Evolutionary conservation across 2,888 invertebrate species (phyloP).

Genomic region (Drosophila demipolita): DNA sequence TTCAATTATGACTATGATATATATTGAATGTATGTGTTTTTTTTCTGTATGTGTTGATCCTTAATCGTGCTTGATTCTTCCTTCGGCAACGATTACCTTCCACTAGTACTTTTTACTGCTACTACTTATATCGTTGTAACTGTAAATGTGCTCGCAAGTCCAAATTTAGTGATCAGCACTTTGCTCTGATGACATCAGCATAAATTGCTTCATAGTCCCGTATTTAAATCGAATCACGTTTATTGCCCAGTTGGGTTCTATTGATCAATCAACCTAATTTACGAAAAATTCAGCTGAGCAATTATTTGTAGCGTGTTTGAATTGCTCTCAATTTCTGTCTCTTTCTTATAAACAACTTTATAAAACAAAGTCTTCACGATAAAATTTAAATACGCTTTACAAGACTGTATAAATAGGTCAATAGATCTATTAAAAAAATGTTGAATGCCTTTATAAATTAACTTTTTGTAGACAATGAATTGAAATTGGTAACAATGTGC

Average conservation of each 20-base stretch:
- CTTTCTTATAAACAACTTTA: background rate
- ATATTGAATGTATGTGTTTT: constrained; percentile 3
- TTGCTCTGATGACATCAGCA: background rate
- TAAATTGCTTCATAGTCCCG: background rate
- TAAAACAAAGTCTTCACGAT: background rate
- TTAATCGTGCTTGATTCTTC: constrained; percentile 26
- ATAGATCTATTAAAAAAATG: background rate
- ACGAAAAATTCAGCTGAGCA: background rate
- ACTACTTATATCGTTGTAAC: background rate
- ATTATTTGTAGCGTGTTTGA: background rate
- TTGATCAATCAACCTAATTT: background rate
- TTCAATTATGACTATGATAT: constrained; percentile 1
- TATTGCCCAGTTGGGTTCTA: background rate
- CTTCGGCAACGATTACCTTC: background rate
- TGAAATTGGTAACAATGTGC: background rate
- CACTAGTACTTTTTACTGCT: too few relatives aligned
- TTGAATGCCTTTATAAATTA: background rate
- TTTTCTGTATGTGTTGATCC: constrained; percentile 22
- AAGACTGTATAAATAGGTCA: background rate
- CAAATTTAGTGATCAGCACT: background rate
- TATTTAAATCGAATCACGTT: background rate
- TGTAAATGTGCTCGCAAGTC: background rate
- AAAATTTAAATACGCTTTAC: background rate
- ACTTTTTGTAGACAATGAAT: background rate
- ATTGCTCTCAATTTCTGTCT: background rate